A percentile compares a stretch with the other conserved stretches of the same genome.
These are phyloP conservation scores for Leptodactylus fuscus DNA, from an alignment of 2,113 vertebrate genomes.

Conservation along the genomic window DNA sequence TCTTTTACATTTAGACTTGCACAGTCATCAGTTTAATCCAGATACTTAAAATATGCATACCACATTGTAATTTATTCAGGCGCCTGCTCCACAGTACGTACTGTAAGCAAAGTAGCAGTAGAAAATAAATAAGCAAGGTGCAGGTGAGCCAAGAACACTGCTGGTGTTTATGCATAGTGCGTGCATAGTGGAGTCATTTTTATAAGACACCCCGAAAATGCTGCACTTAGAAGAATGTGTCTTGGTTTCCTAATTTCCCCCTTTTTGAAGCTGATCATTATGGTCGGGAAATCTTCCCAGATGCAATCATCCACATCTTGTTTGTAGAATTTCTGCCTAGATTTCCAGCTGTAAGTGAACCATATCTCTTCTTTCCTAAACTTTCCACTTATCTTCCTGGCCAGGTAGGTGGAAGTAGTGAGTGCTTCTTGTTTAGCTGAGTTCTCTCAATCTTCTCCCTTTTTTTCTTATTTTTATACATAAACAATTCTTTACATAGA, in stretches of 20 bases:
- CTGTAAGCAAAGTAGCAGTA: not conserved
- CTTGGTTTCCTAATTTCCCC: not conserved
- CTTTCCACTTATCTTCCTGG: not conserved
- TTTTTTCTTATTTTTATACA: no score
- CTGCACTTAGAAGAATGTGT: not conserved
- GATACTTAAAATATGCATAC: not conserved
- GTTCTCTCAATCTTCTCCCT: not conserved
- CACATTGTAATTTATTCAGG: not conserved
- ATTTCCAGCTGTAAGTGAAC: not conserved
- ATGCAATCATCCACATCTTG: slow-evolving; percentile 1
- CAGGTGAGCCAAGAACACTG: not conserved
- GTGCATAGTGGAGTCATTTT: not conserved
- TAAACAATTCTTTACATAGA: no score
- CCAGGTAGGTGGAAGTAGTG: not conserved
- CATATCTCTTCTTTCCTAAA: not conserved
- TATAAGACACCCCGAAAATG: not conserved
- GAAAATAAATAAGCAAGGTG: not conserved
- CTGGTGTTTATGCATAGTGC: not conserved
- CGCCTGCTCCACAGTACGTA: not conserved
- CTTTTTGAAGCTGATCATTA: not conserved
- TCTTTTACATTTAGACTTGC: not conserved
- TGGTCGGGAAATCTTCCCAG: slow-evolving; percentile 3
- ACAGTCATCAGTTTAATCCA: slow-evolving; percentile 20
- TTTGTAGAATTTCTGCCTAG: no score
- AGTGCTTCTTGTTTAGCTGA: not conserved